Evolutionary conservation across 2,797 vertebrate genomes (phyloP).

Genomic region (Tinamus major): DNA sequence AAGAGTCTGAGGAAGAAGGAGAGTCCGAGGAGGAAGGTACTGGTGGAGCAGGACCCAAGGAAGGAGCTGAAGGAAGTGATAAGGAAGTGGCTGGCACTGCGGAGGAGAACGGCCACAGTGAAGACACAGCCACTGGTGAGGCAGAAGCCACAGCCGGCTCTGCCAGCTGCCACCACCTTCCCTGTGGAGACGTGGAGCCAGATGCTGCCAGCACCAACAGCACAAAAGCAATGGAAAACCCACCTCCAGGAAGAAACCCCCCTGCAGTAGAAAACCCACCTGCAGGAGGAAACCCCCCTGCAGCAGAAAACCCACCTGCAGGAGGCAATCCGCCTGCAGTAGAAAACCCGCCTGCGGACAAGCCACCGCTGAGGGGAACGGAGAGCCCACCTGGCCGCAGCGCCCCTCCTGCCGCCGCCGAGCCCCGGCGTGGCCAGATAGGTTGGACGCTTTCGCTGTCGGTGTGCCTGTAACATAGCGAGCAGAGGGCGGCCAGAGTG

Average conservation of each 20-base stretch:
- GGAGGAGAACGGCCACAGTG: fast-evolving
- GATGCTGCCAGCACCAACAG: neutral
- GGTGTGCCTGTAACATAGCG: conserved; percentile 24
- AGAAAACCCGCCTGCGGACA: neutral
- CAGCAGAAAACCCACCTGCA: neutral
- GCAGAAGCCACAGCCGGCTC: neutral
- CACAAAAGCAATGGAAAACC: neutral
- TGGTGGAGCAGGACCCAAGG: neutral
- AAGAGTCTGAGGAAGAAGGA: neutral
- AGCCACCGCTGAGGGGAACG: neutral
- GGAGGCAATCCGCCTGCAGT: neutral
- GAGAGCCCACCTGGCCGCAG: neutral
- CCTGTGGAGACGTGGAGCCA: neutral
- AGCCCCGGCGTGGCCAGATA: conserved; percentile 1
- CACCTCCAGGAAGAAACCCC: neutral
- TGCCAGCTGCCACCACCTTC: neutral
- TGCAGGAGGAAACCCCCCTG: fast-evolving
- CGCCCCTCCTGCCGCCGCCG: fast-evolving
- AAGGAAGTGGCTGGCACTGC: fast-evolving
- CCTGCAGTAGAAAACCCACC: neutral
- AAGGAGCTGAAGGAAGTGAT: neutral
- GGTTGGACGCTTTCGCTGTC: conserved; percentile 66
- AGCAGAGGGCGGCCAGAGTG: neutral
- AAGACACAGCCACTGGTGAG: neutral
- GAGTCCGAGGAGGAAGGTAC: neutral